These are phyloP conservation scores for Podocnemis expansa DNA, from an alignment of 2,113 vertebrate species.

Conservation along the genomic window DNA sequence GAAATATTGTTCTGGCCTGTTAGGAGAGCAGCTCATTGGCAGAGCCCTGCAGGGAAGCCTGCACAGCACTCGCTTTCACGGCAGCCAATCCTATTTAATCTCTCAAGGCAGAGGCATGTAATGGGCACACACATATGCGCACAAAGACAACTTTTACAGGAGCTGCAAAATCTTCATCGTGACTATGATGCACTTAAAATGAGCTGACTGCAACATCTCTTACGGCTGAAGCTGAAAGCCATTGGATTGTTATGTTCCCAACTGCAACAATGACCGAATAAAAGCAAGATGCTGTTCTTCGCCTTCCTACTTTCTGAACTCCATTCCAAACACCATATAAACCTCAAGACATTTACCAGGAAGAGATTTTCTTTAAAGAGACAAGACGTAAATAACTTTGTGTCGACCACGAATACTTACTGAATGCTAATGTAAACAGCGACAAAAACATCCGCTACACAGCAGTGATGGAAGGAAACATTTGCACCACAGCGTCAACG, in stretches of 20 bases:
- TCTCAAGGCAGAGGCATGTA: neutral
- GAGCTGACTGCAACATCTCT: neutral
- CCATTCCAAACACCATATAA: neutral
- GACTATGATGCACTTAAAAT: neutral
- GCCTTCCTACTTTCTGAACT: neutral
- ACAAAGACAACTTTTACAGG: neutral
- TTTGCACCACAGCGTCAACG: neutral
- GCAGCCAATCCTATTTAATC: neutral
- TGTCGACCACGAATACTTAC: neutral
- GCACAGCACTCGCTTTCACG: neutral
- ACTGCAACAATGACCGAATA: neutral
- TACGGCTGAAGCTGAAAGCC: neutral
- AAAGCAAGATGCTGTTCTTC: neutral
- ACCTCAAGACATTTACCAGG: neutral
- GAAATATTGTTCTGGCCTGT: neutral
- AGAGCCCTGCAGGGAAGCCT: neutral
- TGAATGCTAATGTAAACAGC: fast-evolving
- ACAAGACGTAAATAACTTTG: neutral
- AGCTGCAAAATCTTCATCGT: neutral
- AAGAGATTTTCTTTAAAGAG: neutral
- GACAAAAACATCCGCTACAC: neutral
- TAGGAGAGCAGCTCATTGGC: neutral
- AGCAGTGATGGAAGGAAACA: neutral
- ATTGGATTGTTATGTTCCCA: neutral
- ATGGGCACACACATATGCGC: neutral